Evolutionary conservation across 1,140 invertebrate genomes (phyloP), one percentile per base, ranked within the genome.

Genomic region (Charaxes varanes): DNA sequence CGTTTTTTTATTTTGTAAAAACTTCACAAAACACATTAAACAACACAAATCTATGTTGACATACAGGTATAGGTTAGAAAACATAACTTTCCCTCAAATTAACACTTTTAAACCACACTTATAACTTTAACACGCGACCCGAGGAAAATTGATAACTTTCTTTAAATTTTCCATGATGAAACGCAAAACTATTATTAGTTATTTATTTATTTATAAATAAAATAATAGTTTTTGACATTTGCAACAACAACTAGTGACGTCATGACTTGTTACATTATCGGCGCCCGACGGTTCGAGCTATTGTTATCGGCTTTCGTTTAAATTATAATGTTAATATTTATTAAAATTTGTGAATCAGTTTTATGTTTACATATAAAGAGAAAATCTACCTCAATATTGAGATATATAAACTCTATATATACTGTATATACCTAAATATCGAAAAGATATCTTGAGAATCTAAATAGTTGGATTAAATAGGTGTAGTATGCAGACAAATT

Each of bases 211-310:
- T 43, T 36, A 28, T 43, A 49, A n/a, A n/a, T 26, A 38, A 35
- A 43, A 36, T 49, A 24, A 23, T 30, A 44, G 32, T 31, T 33
- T 48, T 57, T 57, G 53, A 57, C 53, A 57, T 31, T 45, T 37
- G 30, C 40, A 57, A 57, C 33, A 57, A 57, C 53, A 57, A 57
- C 49, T 57, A 57, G 53, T 53, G 53, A 57, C 36, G 53, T 40
- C 11, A n/a, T 21, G 26, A 30, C 24, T 31, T 43, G 2, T 28
- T 7, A 6, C 27, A n/a, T n/a, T n/a, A n/a, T n/a, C n/a, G n/a
- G n/a, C n/a, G n/a, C n/a, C n/a, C n/a, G n/a, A n/a, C n/a, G n/a
- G n/a, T n/a, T n/a, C n/a, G n/a, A n/a, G n/a, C 16, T 28, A 4
- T 28, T n/a, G 27, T 28, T 6, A 28, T 7, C 27, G 7, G 1